These are phyloP conservation scores for Aspidoscelis tigris DNA, from an alignment of 2,113 vertebrate genomes.

Conservation along the genomic window DNA sequence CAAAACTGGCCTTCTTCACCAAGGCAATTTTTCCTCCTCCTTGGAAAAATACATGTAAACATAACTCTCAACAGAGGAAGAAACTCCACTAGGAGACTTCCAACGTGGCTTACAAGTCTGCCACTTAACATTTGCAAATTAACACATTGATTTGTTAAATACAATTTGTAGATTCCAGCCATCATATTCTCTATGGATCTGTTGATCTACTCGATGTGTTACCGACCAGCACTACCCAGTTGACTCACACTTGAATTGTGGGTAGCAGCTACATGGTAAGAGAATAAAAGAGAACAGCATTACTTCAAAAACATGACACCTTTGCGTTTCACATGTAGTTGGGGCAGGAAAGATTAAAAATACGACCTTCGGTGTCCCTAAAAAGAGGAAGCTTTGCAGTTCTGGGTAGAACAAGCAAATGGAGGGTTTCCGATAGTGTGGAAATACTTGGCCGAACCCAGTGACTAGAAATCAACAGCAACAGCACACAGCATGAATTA, in stretches of 20 bases:
- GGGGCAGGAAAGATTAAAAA: constrained; percentile 37
- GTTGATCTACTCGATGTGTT: constrained; percentile 49
- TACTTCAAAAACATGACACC: constrained; percentile 63
- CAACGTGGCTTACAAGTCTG: constrained; percentile 43
- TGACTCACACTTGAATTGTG: constrained; percentile 69
- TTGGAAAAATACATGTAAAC: constrained; percentile 35
- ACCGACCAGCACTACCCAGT: constrained; percentile 50
- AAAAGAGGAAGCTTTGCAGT: constrained; percentile 7
- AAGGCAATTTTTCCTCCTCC: constrained; percentile 58
- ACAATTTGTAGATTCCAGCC: constrained; percentile 71
- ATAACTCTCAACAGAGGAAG: constrained; percentile 39
- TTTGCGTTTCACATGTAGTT: constrained; percentile 33
- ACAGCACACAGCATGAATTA: rapidly evolving
- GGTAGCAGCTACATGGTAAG: constrained; percentile 66
- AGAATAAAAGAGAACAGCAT: constrained; percentile 73
- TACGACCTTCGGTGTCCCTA: constrained; percentile 37
- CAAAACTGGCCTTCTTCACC: constrained; percentile 45
- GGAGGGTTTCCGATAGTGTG: rapidly evolving
- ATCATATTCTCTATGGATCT: constrained; percentile 65
- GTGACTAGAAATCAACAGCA: background rate
- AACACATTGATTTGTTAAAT: constrained; percentile 73
- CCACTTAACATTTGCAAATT: constrained; percentile 61
- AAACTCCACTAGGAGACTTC: constrained; percentile 63
- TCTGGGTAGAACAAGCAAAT: background rate
- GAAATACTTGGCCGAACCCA: background rate